These are phyloP conservation scores for Microcebus lehilahytsara DNA, from an alignment of 2,113 vertebrate species.

Conservation along the genomic window DNA sequence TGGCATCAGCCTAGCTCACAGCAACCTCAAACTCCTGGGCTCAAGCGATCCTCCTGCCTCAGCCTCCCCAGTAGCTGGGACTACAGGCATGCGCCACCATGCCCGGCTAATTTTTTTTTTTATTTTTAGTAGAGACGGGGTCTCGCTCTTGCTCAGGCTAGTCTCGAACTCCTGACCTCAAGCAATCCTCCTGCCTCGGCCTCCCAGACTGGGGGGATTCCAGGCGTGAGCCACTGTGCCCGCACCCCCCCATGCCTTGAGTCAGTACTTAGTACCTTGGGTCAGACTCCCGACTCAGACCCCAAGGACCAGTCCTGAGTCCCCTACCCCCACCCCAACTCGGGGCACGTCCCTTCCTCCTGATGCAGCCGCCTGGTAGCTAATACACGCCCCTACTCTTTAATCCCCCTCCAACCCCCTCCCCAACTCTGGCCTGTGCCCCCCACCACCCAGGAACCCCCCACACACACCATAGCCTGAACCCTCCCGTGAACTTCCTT, in stretches of 20 bases:
- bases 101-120: too few relatives aligned
- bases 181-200: too few relatives aligned
- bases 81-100: too few relatives aligned
- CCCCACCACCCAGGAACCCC: background rate
- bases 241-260: background rate
- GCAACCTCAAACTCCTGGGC: too few relatives aligned
- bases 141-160: too few relatives aligned
- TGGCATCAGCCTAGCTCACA: too few relatives aligned
- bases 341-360: background rate
- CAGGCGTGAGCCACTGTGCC: background rate
- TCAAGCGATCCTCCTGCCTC: too few relatives aligned
- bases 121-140: too few relatives aligned
- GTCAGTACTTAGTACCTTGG: background rate
- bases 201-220: too few relatives aligned
- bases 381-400: background rate
- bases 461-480: background rate
- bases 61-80: too few relatives aligned
- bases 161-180: too few relatives aligned
- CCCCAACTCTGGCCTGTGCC: background rate
- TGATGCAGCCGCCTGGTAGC: background rate
- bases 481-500: rapidly evolving
- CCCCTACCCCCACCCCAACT: background rate
- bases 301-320: background rate
- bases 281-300: background rate
- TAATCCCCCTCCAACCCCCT: background rate